A percentile compares a stretch with the other conserved stretches of the same genome.
Conservation (phyloP, 2,888 invertebrate genomes). For the Colletes collaris region DNA sequence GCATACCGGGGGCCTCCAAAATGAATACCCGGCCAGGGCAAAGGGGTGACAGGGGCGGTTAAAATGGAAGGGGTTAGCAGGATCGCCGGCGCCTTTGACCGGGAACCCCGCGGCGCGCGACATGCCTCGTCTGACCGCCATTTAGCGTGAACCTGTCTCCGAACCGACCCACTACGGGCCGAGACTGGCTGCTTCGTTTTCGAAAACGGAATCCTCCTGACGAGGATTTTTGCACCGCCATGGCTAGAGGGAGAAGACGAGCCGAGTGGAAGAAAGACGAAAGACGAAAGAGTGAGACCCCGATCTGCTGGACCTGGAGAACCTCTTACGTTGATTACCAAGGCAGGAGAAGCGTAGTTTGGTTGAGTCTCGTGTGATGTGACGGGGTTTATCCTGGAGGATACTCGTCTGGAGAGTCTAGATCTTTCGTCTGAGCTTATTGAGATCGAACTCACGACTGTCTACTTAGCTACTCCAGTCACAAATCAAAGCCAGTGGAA, state of each 20-base stretch:
- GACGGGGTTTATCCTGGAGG: no score
- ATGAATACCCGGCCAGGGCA: conserved; percentile 52
- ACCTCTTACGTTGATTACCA: no score
- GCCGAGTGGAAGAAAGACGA: no score
- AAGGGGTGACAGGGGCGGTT: conserved; percentile 52
- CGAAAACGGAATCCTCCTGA: conserved; percentile 69
- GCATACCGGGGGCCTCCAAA: conserved; percentile 54
- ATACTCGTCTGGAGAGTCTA: no score
- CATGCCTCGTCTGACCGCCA: conserved; percentile 81
- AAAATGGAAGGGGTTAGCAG: conserved; percentile 56
- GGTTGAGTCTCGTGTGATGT: no score
- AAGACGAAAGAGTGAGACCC: not conserved
- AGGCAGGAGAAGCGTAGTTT: no score
- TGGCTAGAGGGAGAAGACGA: no score
- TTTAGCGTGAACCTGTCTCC: conserved; percentile 81
- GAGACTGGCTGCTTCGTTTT: conserved; percentile 73
- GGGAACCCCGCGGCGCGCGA: conserved; percentile 80
- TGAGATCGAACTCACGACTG: no score
- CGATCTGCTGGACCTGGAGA: no score
- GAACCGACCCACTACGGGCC: conserved; percentile 53
- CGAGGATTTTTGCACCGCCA: conserved; percentile 26
- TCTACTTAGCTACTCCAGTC: no score
- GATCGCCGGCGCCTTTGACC: conserved; percentile 80
- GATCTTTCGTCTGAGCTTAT: no score
- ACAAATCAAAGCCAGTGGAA: no score